These are phyloP conservation scores for Genyomyrus donnyi DNA, from an alignment of 2,113 vertebrate species.

Conservation along the genomic window DNA sequence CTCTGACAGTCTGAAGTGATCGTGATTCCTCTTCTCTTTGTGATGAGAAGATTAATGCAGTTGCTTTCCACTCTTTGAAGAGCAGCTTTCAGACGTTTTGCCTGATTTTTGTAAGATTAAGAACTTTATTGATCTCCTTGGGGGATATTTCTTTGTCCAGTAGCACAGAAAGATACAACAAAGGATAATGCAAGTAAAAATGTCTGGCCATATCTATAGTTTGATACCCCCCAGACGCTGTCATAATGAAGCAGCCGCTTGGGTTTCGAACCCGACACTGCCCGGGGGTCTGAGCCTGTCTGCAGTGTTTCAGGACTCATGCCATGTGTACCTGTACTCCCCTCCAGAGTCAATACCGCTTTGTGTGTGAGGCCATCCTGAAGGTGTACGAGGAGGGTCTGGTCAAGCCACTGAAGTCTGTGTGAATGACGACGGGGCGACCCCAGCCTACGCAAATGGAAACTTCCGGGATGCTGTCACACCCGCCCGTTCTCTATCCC, in stretches of 20 bases:
- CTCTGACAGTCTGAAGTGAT: background rate
- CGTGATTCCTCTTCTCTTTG: background rate
- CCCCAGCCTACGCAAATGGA: conserved; percentile 11
- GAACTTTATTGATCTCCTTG: background rate
- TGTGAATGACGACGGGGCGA: conserved; percentile 59
- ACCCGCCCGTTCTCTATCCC: background rate
- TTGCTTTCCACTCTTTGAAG: background rate
- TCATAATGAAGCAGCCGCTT: background rate
- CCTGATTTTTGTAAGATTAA: background rate
- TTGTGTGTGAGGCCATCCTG: conserved; percentile 96
- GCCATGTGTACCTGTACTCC: background rate
- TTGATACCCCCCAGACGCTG: background rate
- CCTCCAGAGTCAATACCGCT: conserved; percentile 92
- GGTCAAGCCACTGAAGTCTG: conserved; percentile 71
- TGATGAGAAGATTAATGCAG: background rate
- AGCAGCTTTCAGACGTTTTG: background rate
- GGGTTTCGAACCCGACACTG: background rate
- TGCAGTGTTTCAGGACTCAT: background rate
- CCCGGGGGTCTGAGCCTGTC: background rate
- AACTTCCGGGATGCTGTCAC: background rate
- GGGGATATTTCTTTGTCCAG: background rate
- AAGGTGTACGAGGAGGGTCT: conserved; percentile 92
- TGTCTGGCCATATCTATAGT: background rate
- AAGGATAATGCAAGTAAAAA: background rate
- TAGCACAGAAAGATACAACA: background rate